Evolutionary conservation across 2,797 vertebrate species (phyloP).

Genomic region (Epinephelus awoara): DNA sequence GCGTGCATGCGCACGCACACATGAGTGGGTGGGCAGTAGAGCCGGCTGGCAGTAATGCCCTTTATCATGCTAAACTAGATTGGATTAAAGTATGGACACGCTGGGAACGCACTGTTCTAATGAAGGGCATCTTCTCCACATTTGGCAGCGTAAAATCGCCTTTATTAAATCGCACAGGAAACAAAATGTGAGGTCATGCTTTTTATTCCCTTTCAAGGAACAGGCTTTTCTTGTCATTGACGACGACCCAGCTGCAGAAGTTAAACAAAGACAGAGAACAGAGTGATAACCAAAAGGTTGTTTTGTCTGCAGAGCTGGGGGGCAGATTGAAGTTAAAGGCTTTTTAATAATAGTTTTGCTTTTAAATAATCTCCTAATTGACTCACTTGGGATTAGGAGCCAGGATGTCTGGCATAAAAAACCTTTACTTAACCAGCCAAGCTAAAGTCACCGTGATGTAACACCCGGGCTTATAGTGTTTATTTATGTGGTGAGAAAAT

Average conservation of each 20-base stretch:
- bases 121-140: conserved; percentile 80
- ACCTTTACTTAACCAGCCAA: conserved; percentile 10
- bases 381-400: conserved; percentile 2
- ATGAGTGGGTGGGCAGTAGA: conserved; percentile 52
- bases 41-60: conserved; percentile 71
- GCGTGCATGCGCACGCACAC: conserved; percentile 20
- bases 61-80: conserved; percentile 80
- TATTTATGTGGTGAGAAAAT: not conserved
- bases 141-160: conserved; percentile 79
- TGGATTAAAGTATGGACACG: conserved; percentile 78
- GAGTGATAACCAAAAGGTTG: conserved; percentile 16
- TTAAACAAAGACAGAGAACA: conserved; percentile 26
- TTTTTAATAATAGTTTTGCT: conserved; percentile 35
- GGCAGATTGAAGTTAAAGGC: conserved; percentile 31
- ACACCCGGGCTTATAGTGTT: not conserved
- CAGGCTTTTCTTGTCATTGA: conserved; percentile 52
- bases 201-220: conserved; percentile 64
- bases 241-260: conserved; percentile 8
- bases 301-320: conserved; percentile 26
- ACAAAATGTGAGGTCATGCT: conserved; percentile 75
- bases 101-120: conserved; percentile 66
- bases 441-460: not conserved
- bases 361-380: conserved; percentile 37
- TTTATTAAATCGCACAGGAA: conserved; percentile 82
- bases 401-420: conserved; percentile 16